These are phyloP conservation scores for Ectropis crepuscularia DNA, from an alignment of 2,888 invertebrate genomes.

Conservation along the genomic window DNA sequence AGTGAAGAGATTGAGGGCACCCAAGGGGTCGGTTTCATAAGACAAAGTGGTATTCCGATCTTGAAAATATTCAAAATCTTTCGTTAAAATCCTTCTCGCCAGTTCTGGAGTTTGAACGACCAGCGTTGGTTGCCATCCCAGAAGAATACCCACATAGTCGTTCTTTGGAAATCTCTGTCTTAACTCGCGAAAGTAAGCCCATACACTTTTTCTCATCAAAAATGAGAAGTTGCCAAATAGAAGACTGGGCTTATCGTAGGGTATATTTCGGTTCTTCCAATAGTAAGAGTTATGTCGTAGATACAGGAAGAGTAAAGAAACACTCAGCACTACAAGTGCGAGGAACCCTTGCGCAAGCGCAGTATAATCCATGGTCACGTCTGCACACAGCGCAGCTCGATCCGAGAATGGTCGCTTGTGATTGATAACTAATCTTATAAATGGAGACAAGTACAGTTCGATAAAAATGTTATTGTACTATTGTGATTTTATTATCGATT, in stretches of 20 bases:
- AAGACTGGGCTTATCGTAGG: slow-evolving; percentile 57
- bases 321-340: slow-evolving; percentile 43
- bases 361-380: slow-evolving; percentile 36
- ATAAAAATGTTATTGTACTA: background rate
- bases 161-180: slow-evolving; percentile 44
- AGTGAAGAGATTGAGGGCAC: slow-evolving; percentile 67
- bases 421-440: slow-evolving; percentile 7
- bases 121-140: slow-evolving; percentile 62
- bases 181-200: slow-evolving; percentile 57
- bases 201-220: slow-evolving; percentile 63
- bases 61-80: slow-evolving; percentile 63
- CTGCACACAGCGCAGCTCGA: slow-evolving; percentile 14
- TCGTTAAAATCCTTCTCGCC: slow-evolving; percentile 59
- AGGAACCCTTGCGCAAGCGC: slow-evolving; percentile 42
- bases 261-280: slow-evolving; percentile 65
- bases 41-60: slow-evolving; percentile 59
- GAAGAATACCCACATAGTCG: slow-evolving; percentile 64
- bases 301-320: slow-evolving; percentile 51
- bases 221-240: slow-evolving; percentile 63
- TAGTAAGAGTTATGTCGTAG: slow-evolving; percentile 59
- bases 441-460: background rate
- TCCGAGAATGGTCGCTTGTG: slow-evolving; percentile 5
- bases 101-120: slow-evolving; percentile 66
- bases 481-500: no score
- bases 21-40: slow-evolving; percentile 59